Base-by-base conservation (phyloP, 2,113 vertebrate species). In the Sander vitreus region DNA sequence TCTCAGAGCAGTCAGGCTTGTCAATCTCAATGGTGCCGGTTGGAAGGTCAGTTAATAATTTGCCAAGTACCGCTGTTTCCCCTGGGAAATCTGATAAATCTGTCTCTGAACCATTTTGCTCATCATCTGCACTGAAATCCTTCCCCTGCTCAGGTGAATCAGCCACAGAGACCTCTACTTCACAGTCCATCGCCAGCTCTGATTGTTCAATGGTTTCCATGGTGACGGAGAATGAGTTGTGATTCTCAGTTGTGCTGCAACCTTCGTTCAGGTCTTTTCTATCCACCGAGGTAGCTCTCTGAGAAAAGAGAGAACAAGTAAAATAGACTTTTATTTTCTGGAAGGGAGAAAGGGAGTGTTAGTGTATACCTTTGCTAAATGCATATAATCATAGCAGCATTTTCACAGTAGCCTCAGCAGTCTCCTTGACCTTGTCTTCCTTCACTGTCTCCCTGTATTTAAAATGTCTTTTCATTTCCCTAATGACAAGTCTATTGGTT, bases 131-230 rank as follows among this genome's bases (percentile, higher is more conserved):
- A 54, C 48, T 71, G 25, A 80, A 83, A 67, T 82, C 85, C 55
- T 86, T 66, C 47, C 65, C 80, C 48, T 80, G 85, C 70, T 91
- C 91, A 86, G 88, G 85, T 85, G 86, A 89, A 85, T 90, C 89
- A 75, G 84, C 81, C 75, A 86, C 77, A 66, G 82, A 43, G 43
- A 88, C 85, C 80, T 94, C 91, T 86, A 84, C 91, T 90, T 93
- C 92, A 87, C 85, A 89, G 77, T 93, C 91, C 74, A 76, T 89
- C 60, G 67, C 89, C 60, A 73, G 76, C 78, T 82, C 82, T 85
- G 89, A 91, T 92, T 93, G 92, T 90, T 95, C 93, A 79, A 81
- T 80, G 55, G 95, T 96, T 94, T 96, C 95, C 95, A 96, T 95
- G 91, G 95, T 86, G 89, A 96, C 88, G 27, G 89, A 77, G 78